Evolutionary conservation across 2,797 vertebrate genomes (phyloP), one percentile per base, ranked within the genome.

Genomic region (Pipistrellus pipistrellus): DNA sequence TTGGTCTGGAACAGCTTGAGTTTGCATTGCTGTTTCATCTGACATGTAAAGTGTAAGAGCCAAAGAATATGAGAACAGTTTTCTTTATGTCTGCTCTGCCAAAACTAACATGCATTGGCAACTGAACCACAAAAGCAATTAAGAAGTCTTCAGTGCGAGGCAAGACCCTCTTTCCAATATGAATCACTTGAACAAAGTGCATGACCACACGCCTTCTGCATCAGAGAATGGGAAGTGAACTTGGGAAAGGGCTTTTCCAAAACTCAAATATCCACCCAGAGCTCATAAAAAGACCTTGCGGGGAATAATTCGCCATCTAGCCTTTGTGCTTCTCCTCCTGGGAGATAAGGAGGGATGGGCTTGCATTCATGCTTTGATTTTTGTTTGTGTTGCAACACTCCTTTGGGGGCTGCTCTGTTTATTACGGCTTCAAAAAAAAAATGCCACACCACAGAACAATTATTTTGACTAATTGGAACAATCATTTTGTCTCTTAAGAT

Each of bases 61-160:
- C 95, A 96, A 89, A 78, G 41, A 95, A 73, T 84, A 87, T 64
- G 94, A 96, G 85, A 88, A 91, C 15, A 78, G 30, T 95, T 97
- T 95, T 95, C 91, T 91, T 90, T 90, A 48, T 30, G 10, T 44
- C 64, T 68, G 9, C 48, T 82, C 62, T 85, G 85, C 96, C 96
- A 93, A 88, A 96, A 88, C 87, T 83, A 96, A 93, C 86, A 90
- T 6, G 18, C 30, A 6, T 41, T 87, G 82, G 82, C 69, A 51
- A 32, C 13, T 6, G 46, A 57, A 86, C 72, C 64, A 46, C 41
- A 53, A 32, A 35, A 85, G 68, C 64, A 64, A 75, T 80, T 89
- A 51, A 57, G 84, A 89, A 87, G 89, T 46, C 59, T 87, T 95
- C 17, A 72, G 32, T 25, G 10, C 23, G 5, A 38, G 51, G 68